A percentile compares a stretch with the other conserved stretches of the same genome.
Evolutionary conservation across 2,888 invertebrate species (phyloP).

Genomic region (Allygus modestus): DNA sequence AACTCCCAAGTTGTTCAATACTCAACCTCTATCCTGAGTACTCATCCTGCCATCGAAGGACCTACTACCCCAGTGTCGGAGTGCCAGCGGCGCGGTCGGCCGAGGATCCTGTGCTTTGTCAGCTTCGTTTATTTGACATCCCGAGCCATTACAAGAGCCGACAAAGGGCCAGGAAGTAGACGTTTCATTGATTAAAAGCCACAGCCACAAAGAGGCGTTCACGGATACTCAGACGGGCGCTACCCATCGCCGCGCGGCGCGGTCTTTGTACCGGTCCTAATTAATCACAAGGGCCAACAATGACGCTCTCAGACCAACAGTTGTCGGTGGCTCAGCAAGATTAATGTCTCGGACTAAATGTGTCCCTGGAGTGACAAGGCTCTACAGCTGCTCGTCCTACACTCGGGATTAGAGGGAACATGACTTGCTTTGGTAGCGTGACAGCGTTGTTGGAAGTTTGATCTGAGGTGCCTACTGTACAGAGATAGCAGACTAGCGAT

Average conservation of each 20-base stretch:
- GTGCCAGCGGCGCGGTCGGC: conserved; percentile 2
- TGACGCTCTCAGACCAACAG: conserved; percentile 11
- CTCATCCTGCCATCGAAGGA: neutral
- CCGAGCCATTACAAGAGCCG: conserved; percentile 62
- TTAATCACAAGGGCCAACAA: conserved; percentile 38
- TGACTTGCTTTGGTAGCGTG: neutral
- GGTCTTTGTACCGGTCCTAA: neutral
- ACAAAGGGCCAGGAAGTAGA: conserved; percentile 64
- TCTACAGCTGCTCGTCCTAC: neutral
- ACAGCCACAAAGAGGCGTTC: conserved; percentile 44
- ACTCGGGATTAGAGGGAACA: neutral
- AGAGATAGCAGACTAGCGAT: too few species aligned
- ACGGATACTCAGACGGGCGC: neutral
- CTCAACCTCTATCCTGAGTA: too few species aligned
- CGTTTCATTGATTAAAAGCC: conserved; percentile 64
- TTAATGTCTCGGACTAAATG: conserved; percentile 27
- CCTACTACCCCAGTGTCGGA: neutral
- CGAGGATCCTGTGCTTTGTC: conserved; percentile 62
- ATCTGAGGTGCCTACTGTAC: too few species aligned
- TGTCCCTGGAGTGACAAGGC: conserved; percentile 7
- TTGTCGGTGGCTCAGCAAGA: conserved; percentile 24
- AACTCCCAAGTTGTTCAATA: too few species aligned
- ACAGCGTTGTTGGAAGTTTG: too few species aligned
- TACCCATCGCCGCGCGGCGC: neutral
- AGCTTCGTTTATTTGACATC: conserved; percentile 61